A percentile compares a stretch with the other conserved stretches of the same genome.
phyloP scores from a whole-genome alignment of 1,140 invertebrate species.

The Tetramorium alpestre region DNA sequence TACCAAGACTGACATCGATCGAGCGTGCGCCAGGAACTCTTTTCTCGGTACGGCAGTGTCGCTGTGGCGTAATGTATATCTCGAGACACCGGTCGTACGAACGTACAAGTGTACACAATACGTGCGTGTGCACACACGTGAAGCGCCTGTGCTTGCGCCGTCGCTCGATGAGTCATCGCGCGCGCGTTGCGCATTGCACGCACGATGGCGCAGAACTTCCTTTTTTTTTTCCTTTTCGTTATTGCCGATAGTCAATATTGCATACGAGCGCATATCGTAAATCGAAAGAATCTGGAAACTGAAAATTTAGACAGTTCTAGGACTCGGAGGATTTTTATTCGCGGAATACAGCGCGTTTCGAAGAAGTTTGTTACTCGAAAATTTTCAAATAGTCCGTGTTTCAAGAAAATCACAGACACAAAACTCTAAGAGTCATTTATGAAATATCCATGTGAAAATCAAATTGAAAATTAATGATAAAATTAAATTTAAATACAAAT shows the following conservation, averaged over 20 bases:
- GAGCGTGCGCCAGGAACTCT: slow-evolving; percentile 6
- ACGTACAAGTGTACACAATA: slow-evolving; percentile 56
- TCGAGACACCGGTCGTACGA: slow-evolving; percentile 55
- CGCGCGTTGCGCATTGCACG: slow-evolving; percentile 46
- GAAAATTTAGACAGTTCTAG: not conserved
- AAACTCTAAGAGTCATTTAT: not conserved
- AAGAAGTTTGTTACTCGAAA: not conserved
- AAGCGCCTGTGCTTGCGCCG: slow-evolving; percentile 46
- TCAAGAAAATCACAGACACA: not conserved
- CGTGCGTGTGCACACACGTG: slow-evolving; percentile 24
- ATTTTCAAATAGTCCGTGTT: not conserved
- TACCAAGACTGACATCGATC: slow-evolving; percentile 38
- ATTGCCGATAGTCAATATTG: slow-evolving; percentile 38
- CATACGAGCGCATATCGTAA: not conserved
- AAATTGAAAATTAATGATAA: not conserved
- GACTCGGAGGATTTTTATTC: not conserved
- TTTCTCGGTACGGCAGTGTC: slow-evolving; percentile 50
- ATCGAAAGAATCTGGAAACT: not conserved
- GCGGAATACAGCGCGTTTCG: too few species aligned
- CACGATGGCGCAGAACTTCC: slow-evolving; percentile 56
- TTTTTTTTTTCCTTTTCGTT: slow-evolving; percentile 21
- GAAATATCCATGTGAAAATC: not conserved
- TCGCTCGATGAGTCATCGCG: slow-evolving; percentile 51
- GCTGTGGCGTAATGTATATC: slow-evolving; percentile 46
- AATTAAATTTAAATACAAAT: not conserved